Evolutionary conservation across 1,140 invertebrate genomes (phyloP), one percentile per base, ranked within the genome.

Genomic region (Drosophila littoralis): DNA sequence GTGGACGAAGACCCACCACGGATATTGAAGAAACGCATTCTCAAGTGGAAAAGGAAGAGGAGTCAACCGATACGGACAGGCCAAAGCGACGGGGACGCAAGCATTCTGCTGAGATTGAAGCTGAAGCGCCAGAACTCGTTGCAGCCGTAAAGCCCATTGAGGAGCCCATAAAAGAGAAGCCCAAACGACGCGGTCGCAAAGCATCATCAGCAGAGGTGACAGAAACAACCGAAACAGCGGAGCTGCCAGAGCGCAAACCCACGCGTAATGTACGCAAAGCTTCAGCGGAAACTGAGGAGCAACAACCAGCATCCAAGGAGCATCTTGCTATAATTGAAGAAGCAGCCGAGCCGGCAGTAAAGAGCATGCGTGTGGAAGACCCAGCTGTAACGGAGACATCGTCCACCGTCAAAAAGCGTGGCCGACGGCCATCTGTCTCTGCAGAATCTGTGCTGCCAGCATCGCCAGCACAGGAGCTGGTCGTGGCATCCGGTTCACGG

Each of bases 11-110:
- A 1, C 35, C 46, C 0, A 66, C 77, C 9, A 51, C n/a, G 13
- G 50, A 76, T 3, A 17, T 22, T 12, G 46, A 38, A 8, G 15
- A 60, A 33, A 43, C 10, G 6, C 28, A 43, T 4, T 28, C n/a
- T 8, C 22, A 35, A 1, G 36, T n/a, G 7, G 54, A 7, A 15
- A 51, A 55, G 12, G 35, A 13, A 2, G 0, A 40, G 9, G 57
- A 60, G 12, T 28, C 46, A 15, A 46, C n/a, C 36, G 59, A 75
- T 7, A 36, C 32, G 0, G 42, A 33, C 5, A 71, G 36, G 32
- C 66, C 63, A 0, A 84, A 55, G n/a, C 63, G 66, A 35, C 52
- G 69, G 1, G 67, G 28, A 12, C 70, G 64, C 15, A 77, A 78
- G 13, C 35, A 51, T 6, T 70, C 79, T 4, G 22, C 42, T 32